Evolutionary conservation across 1,140 invertebrate genomes (phyloP).

Genomic region (Drosophila dunni): DNA sequence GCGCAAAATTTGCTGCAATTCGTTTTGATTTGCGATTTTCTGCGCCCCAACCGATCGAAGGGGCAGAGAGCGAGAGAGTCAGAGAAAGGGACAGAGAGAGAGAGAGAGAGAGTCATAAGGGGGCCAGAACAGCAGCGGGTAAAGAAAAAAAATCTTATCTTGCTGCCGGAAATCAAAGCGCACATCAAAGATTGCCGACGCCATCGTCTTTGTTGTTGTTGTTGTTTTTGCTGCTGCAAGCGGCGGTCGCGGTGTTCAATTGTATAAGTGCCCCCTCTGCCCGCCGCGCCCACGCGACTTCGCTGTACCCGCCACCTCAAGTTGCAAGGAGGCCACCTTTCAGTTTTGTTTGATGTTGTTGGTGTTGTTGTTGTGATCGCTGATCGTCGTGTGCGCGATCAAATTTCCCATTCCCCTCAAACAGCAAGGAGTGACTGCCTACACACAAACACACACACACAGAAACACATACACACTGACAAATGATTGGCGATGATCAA

Average conservation of each 20-base stretch:
- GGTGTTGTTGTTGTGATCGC: conserved; percentile 41
- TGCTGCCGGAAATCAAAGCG: conserved; percentile 83
- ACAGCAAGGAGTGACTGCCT: conserved; percentile 23
- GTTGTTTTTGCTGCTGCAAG: conserved; percentile 23
- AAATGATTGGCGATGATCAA: conserved; percentile 5
- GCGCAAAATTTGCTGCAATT: conserved; percentile 63
- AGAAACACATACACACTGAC: neutral
- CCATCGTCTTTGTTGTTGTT: conserved; percentile 16
- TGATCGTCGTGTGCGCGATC: conserved; percentile 47
- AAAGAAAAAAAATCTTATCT: conserved; percentile 75
- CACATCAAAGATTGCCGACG: conserved; percentile 77
- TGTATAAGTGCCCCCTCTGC: conserved; percentile 42
- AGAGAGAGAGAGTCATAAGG: conserved; percentile 8
- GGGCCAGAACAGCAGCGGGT: conserved; percentile 19
- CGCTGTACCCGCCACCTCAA: conserved; percentile 10
- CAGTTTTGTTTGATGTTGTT: conserved; percentile 44
- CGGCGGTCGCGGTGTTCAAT: conserved; percentile 40
- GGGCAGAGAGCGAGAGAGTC: neutral
- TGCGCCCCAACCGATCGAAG: neutral
- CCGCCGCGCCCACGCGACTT: conserved; percentile 22
- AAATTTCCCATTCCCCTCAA: conserved; percentile 47
- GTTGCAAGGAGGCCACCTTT: conserved; percentile 34
- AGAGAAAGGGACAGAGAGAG: neutral
- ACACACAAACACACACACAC: conserved; percentile 13
- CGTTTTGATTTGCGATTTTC: conserved; percentile 64